phyloP scores from a whole-genome alignment of 2,888 invertebrate genomes.

The Stegana nigrithorax region DNA sequence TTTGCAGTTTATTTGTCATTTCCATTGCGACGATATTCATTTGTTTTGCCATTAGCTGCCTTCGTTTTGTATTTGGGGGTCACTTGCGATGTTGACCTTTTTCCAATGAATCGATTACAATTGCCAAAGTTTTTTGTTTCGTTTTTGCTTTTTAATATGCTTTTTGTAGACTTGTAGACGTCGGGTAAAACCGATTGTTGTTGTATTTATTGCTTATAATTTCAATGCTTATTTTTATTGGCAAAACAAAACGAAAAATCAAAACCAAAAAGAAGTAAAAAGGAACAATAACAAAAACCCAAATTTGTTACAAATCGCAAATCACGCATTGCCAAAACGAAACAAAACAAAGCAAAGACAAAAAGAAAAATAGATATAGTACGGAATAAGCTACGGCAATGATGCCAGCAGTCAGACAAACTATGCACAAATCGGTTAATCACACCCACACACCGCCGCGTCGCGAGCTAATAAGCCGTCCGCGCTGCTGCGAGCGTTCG shows the following conservation, averaged over 20 bases:
- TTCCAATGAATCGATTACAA: constrained; percentile 37
- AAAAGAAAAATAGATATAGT: background rate
- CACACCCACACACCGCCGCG: constrained; percentile 62
- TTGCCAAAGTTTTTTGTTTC: background rate
- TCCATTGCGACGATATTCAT: too few species aligned
- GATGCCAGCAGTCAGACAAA: constrained; percentile 23
- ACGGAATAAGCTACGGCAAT: too few species aligned
- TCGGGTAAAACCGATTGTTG: background rate
- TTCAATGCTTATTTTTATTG: constrained; percentile 12
- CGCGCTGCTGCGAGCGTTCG: constrained; percentile 7
- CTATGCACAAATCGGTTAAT: constrained; percentile 65
- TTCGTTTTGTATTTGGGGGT: too few species aligned
- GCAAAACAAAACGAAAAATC: constrained; percentile 36
- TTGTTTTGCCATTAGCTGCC: too few species aligned
- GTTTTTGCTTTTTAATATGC: background rate
- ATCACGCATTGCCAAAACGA: constrained; percentile 57
- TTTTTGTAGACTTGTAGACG: background rate
- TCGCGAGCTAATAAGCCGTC: background rate
- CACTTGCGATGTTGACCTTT: constrained; percentile 48
- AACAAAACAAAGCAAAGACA: background rate
- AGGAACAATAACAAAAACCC: too few species aligned
- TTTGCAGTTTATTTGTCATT: too few species aligned
- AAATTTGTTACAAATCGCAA: constrained; percentile 66
- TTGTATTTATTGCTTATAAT: constrained; percentile 21
- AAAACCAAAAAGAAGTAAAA: too few species aligned